Evolutionary conservation across 35 echinoderm and acorn worm species (phyloP), one percentile per base, ranked within the genome.

Genomic region (Diadema setosum): DNA sequence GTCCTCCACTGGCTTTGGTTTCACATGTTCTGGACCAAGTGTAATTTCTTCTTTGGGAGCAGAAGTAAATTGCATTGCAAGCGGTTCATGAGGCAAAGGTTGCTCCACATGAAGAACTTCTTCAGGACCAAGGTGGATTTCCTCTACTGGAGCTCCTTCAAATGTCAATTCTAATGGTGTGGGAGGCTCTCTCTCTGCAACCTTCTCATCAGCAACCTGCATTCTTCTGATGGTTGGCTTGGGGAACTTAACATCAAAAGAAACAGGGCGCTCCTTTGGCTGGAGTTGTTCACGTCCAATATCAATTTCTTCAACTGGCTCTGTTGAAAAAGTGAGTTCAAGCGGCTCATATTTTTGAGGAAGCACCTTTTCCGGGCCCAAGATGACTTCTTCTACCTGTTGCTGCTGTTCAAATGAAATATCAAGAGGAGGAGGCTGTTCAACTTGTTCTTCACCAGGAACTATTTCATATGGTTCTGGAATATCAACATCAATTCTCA

Each of bases 71-170:
- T 42, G 3, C 73, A 78, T 44, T 78, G 29, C 73, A 78, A 78
- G 39, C 24, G 73, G 73, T 23, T 78, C 37, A 26, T 20, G 21
- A 12, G 73, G 73, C 40, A 41, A 41, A 20, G 73, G 9, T 44
- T 44, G 18, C 24, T 14, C 40, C 37, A 25, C 24, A 16, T 6
- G 35, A 20, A 73, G 29, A 18, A 70, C 24, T 46, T 87, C 85
- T 30, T 87, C 65, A 48, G 85, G 85, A 75, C 67, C 73, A 3
- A 78, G 36, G 2, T 34, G 75, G 5, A 87, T 46, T 36, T 73
- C 63, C 43, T 75, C 63, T 75, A 74, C 42, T 16, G 11, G 39
- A 29, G 36, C 58, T 46, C 31, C 43, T 67, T 70, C 44, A 45
- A 70, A 64, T 1, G 61, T 70, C 37, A 86, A 42, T 5, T 86